Evolutionary conservation across 2,113 vertebrate genomes (phyloP).

Genomic region (Sapajus apella): DNA sequence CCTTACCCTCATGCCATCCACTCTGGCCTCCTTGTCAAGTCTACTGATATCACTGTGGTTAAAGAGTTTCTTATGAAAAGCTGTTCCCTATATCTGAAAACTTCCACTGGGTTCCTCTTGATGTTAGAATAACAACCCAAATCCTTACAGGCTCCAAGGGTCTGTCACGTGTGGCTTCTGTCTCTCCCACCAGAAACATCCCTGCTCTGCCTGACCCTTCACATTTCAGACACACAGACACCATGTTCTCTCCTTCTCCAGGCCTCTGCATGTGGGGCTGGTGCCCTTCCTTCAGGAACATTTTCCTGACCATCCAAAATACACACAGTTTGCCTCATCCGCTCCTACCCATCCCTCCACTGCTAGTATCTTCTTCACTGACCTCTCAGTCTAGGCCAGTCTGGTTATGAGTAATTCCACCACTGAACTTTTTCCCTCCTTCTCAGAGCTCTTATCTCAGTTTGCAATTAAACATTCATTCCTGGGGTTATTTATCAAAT

Average conservation of each 20-base stretch:
- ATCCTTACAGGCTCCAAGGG: neutral
- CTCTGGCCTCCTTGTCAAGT: neutral
- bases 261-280: neutral
- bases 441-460: neutral
- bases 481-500: neutral
- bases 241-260: neutral
- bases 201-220: neutral
- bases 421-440: neutral
- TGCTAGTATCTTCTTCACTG: neutral
- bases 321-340: neutral
- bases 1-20: neutral
- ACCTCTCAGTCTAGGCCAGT: neutral
- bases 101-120: neutral
- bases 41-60: neutral
- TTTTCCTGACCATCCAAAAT: neutral
- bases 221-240: neutral
- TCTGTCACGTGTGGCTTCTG: neutral
- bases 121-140: neutral
- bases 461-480: neutral
- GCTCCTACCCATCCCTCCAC: no score
- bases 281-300: neutral
- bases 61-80: neutral
- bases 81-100: neutral
- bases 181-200: neutral
- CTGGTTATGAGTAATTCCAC: neutral